Percentiles rank a stretch among this genome's conserved stretches.
Conservation (phyloP, 2,888 invertebrate genomes). For the Drosophila longiperda region DNA sequence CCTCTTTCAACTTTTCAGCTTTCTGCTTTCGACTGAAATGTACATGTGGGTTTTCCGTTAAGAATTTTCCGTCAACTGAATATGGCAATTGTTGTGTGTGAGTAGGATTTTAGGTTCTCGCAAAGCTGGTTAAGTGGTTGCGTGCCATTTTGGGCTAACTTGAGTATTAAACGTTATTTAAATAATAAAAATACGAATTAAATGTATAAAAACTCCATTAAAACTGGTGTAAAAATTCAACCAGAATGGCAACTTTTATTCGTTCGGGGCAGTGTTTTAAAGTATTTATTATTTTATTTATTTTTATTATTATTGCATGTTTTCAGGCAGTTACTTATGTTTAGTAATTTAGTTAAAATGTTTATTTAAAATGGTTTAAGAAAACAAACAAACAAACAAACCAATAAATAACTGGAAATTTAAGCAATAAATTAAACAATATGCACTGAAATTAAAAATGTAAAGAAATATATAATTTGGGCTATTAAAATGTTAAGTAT, state of each 20-base stretch:
- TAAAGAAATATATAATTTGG: neutral
- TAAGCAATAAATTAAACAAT: neutral
- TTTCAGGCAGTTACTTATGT: neutral
- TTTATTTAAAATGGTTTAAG: too few species aligned
- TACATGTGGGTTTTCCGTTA: constrained; percentile 68
- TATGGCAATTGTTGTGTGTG: constrained; percentile 47
- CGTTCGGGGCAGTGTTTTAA: neutral
- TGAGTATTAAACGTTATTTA: neutral
- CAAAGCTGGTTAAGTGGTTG: constrained; percentile 5
- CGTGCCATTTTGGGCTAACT: neutral
- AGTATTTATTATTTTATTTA: neutral
- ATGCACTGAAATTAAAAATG: neutral
- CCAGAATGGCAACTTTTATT: neutral
- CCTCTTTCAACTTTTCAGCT: neutral
- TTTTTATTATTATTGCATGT: neutral
- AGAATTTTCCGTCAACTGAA: constrained; percentile 54
- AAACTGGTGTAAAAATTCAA: neutral
- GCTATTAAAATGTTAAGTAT: neutral
- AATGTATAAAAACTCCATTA: neutral
- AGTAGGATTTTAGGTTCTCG: neutral
- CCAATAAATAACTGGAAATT: neutral
- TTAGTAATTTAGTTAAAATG: neutral
- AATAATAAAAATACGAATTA: constrained; percentile 4
- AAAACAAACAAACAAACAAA: too few species aligned
- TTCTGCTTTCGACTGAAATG: constrained; percentile 1